Evolutionary conservation across 2,888 invertebrate genomes (phyloP), one percentile per base, ranked within the genome.

Genomic region (Platycnemis pennipes): DNA sequence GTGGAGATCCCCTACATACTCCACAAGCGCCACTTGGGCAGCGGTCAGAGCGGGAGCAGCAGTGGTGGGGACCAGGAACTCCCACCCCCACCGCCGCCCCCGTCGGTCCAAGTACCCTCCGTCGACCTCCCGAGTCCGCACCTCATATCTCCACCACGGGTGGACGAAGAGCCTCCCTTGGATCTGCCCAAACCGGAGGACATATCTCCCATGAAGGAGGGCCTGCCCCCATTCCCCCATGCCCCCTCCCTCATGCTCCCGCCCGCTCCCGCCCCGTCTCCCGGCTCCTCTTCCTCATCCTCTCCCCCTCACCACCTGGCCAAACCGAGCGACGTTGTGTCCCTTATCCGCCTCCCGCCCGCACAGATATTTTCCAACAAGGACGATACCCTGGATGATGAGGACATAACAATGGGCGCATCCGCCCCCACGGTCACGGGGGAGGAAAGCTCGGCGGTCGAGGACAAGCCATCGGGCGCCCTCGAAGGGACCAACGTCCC

Each of bases 281-380:
- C 85, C n/a, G 86, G 69, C 37, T 94, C 94, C 53, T 88, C 88
- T 4, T 91, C 91, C 5, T 91, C 91, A 13, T 91, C 91, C 63
- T 91, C 91, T 5, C 69, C 86, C 26, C 91, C 91, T 11, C 91
- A 91, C 44, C 91, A 69, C 63, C 37, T 98, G 95, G 98, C 98
- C 0, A 98, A 98, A 96, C 98, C 98, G 94, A 97, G 99, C 95
- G 99, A 99, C 95, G 98, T 98, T 44, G 98, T 99, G 95, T 98
- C 98, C 42, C 96, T 98, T 53, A 98, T 98, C 96, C 97, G 98
- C 95, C 96, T 99, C 86, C 98, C 98, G 31, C 98, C 98, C 13
- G 98, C 98, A 96, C 98, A 98, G 96, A 98, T 98, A 0, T 98
- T 98, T 96, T 99, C 98, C 2, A 98, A 98, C 45, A 98, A 98